Evolutionary conservation across 2,888 invertebrate species (phyloP), one percentile per base, ranked within the genome.

Genomic region (Chymomyza amoena): DNA sequence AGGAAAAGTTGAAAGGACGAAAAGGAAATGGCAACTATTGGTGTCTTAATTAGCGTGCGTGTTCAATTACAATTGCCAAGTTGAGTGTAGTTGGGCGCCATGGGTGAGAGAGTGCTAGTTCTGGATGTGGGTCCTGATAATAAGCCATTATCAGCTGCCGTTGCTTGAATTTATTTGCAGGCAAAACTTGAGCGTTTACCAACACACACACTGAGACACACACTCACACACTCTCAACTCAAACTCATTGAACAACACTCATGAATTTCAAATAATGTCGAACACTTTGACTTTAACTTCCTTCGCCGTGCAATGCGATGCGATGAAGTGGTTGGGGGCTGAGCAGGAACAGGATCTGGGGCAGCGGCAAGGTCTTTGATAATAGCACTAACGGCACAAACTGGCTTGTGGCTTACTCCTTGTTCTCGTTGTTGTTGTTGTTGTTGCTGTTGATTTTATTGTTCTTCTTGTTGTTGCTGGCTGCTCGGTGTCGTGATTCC

Each of bases 251-350:
- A 77, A 85, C 81, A 79, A 78, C 84, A 80, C 76, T 79, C 85
- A 86, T 86, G 84, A 86, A 87, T 86, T 86, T 85, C 85, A 87
- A 85, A 85, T 87, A 85, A 84, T 86, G 81, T 85, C 79, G 80
- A 87, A 86, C 87, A 86, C 87, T 87, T 87, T 87, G 87, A 81
- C 87, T 87, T 79, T 78, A 84, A 81, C 81, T 81, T 79, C 77
- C 66, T 70, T 2, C 18, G 75, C 78, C 73, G 66, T 81, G 77
- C 80, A 82, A 78, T 82, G 82, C 78, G 69, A 80, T 82, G 79
- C 79, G 81, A 73, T 57, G 9, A 15, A 32, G 13, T 54, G 54
- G 76, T 64, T 28, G 67, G 78, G 54, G 28, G 28, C 6, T n/a
- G n/a, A n/a, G 28, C 28, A n/a, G n/a, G 25, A 25, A 25, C 32